These are phyloP conservation scores for Phenganax marumi DNA, from an alignment of 92 coral and sea anemone species.

Conservation along the genomic window DNA sequence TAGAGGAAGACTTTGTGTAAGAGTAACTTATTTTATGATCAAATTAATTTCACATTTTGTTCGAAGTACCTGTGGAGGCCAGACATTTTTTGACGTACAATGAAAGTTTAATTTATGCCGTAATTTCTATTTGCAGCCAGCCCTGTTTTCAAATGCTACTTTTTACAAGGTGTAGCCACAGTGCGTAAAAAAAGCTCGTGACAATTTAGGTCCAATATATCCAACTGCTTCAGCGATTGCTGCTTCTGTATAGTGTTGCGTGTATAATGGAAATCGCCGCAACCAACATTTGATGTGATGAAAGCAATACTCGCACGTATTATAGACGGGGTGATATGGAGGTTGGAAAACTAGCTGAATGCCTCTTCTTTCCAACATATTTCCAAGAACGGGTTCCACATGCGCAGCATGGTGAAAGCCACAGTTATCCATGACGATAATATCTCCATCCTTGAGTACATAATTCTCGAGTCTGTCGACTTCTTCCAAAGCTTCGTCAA, in stretches of 20 bases:
- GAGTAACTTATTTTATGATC: too few relatives aligned
- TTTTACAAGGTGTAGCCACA: constrained; percentile 36
- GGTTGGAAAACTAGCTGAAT: constrained; percentile 49
- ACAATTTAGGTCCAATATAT: constrained; percentile 37
- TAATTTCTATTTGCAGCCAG: too few relatives aligned
- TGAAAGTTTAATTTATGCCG: too few relatives aligned
- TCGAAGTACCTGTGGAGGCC: too few relatives aligned
- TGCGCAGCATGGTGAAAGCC: constrained; percentile 60
- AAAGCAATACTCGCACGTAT: constrained; percentile 34
- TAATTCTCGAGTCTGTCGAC: constrained; percentile 43
- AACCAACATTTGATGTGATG: constrained; percentile 45
- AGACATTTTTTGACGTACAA: too few relatives aligned
- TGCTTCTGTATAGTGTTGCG: constrained; percentile 42
- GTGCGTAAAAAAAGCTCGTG: constrained; percentile 46
- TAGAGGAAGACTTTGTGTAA: too few relatives aligned
- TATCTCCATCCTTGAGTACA: constrained; percentile 49
- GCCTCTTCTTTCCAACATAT: constrained; percentile 48
- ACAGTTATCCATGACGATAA: constrained; percentile 58
- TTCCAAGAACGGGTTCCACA: constrained; percentile 53
- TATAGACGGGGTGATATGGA: constrained; percentile 49
- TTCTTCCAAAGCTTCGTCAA: constrained; percentile 50
- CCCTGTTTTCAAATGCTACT: too few relatives aligned
- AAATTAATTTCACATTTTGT: too few relatives aligned
- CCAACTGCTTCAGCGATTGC: constrained; percentile 49
- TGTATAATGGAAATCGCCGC: constrained; percentile 15